These are phyloP conservation scores for Pachycephus smyrnensis DNA, from an alignment of 2,888 invertebrate genomes.

Conservation along the genomic window DNA sequence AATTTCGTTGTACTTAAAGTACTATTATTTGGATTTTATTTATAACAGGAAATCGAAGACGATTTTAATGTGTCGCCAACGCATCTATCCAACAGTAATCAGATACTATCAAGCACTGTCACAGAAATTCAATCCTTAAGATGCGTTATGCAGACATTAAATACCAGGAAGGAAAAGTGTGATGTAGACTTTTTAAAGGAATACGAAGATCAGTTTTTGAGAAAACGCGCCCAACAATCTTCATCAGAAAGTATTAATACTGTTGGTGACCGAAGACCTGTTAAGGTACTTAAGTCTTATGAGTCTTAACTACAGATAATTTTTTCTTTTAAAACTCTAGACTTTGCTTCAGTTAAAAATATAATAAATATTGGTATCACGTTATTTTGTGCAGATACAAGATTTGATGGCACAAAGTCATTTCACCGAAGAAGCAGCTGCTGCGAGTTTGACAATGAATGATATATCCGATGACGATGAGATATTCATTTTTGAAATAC, in stretches of 20 bases:
- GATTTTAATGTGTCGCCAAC: background rate
- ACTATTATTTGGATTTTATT: background rate
- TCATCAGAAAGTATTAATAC: background rate
- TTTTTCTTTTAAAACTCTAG: background rate
- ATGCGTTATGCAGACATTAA: background rate
- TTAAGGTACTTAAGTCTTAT: background rate
- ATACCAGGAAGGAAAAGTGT: background rate
- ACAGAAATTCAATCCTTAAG: background rate
- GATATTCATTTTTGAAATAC: slow-evolving; percentile 44
- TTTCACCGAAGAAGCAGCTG: slow-evolving; percentile 22
- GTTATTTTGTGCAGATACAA: slow-evolving; percentile 32
- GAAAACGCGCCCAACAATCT: background rate
- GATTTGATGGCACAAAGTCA: slow-evolving; percentile 31
- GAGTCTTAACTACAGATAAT: background rate
- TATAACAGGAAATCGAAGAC: background rate
- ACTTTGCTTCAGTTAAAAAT: background rate
- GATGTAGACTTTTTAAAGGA: background rate
- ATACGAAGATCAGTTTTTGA: background rate
- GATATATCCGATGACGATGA: slow-evolving; percentile 38
- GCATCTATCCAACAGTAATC: background rate
- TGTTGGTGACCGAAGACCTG: background rate
- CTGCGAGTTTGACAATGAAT: slow-evolving; percentile 23
- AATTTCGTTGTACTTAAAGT: background rate
- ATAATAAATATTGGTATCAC: background rate
- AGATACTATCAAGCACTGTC: background rate